Percentiles rank a stretch among this genome's conserved stretches.
These are phyloP conservation scores for Proteles cristata DNA, from an alignment of 2,113 vertebrate species.

Conservation along the genomic window DNA sequence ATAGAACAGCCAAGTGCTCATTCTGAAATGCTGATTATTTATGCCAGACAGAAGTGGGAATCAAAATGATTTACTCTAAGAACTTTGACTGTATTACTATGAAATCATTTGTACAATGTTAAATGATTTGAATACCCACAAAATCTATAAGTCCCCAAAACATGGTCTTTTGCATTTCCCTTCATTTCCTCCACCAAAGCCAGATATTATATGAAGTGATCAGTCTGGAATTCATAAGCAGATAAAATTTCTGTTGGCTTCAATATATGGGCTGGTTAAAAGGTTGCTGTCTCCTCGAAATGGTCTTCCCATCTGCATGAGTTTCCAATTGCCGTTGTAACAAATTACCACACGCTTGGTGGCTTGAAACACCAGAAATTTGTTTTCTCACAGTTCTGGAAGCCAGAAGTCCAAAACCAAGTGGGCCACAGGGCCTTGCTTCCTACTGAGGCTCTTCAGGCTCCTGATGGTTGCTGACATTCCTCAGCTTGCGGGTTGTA, in stretches of 20 bases:
- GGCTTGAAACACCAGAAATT: background rate
- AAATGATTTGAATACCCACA: slow-evolving; percentile 47
- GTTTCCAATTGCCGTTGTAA: background rate
- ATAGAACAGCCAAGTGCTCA: background rate
- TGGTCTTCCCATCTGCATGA: background rate
- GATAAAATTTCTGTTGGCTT: background rate
- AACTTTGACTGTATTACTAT: slow-evolving; percentile 53
- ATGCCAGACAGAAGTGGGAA: slow-evolving; percentile 57
- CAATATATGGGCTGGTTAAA: background rate
- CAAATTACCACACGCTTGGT: background rate
- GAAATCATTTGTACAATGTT: slow-evolving; percentile 59
- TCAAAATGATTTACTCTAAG: slow-evolving; percentile 58
- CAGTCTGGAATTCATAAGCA: slow-evolving; percentile 3
- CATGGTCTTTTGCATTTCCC: slow-evolving; percentile 31
- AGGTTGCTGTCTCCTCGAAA: background rate
- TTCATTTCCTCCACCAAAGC: background rate
- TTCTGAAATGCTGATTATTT: slow-evolving; percentile 50
- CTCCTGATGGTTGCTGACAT: background rate
- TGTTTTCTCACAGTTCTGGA: background rate
- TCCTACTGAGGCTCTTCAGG: background rate
- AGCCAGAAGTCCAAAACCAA: background rate
- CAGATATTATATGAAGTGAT: background rate
- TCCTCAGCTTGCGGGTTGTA: background rate
- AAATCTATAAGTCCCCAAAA: slow-evolving; percentile 7
- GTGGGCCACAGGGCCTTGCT: background rate